These are phyloP conservation scores for Spicauda simplicius DNA, from an alignment of 2,888 invertebrate species.

Conservation along the genomic window DNA sequence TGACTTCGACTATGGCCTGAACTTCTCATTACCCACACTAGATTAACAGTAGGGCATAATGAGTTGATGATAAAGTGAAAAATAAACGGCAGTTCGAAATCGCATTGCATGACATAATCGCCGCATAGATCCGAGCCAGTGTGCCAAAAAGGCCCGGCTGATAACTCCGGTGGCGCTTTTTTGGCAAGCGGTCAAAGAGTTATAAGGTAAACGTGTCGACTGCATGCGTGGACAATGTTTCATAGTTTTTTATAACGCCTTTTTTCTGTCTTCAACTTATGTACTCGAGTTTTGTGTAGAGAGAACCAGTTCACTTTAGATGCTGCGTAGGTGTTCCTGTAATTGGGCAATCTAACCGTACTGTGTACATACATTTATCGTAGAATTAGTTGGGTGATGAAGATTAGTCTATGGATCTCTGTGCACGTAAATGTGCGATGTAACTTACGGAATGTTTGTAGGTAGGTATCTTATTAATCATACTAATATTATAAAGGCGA, in stretches of 20 bases:
- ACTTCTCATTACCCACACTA: too few relatives aligned
- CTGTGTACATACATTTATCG: neutral
- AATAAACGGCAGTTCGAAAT: conserved; percentile 68
- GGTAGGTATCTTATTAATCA: too few relatives aligned
- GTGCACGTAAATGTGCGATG: neutral
- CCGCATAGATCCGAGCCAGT: conserved; percentile 75
- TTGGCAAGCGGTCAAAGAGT: conserved; percentile 78
- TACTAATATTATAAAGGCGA: too few relatives aligned
- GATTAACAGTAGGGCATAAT: neutral
- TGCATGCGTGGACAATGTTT: conserved; percentile 50
- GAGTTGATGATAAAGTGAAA: conserved; percentile 47
- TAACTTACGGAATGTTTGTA: too few relatives aligned
- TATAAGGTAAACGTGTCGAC: conserved; percentile 76
- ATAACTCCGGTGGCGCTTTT: conserved; percentile 64
- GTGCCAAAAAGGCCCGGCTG: conserved; percentile 72
- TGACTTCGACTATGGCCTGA: too few relatives aligned
- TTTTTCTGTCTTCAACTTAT: neutral
- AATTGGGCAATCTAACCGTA: conserved; percentile 18
- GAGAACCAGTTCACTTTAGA: conserved; percentile 1
- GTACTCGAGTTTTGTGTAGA: neutral
- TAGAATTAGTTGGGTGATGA: neutral
- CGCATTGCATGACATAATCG: conserved; percentile 81
- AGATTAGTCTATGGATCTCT: conserved; percentile 7
- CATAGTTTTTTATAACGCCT: conserved; percentile 18
- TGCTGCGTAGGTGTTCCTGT: conserved; percentile 1